Evolutionary conservation across 2,113 vertebrate genomes (phyloP), one percentile per base, ranked within the genome.

Genomic region (Colossoma macropomum): DNA sequence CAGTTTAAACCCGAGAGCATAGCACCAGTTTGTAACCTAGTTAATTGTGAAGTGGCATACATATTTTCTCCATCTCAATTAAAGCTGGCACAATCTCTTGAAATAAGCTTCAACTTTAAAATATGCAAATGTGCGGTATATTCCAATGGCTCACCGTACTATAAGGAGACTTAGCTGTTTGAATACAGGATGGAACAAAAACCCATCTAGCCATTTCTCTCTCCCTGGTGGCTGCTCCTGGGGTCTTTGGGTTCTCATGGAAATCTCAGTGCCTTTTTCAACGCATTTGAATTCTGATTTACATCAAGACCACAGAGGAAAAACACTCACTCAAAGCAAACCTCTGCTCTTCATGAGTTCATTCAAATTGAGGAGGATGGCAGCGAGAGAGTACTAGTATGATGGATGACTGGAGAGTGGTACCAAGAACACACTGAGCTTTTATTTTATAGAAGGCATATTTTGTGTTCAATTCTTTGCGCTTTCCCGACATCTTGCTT

Each of bases 261-360:
- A 94, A 94, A 94, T 94, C 70, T 77, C 90, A 91, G 92, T 92
- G 91, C 90, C 91, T 93, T 87, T 86, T 81, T 75, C 81, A 81
- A 84, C 68, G 41, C 48, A 87, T 94, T 94, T 95, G 90, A 93
- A 93, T 94, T 82, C 79, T 50, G 66, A 89, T 95, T 94, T 94
- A 90, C 92, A 90, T 91, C 5, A n/a, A 30, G 73, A 48, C 70
- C 63, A 50, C 48, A 54, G 56, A 70, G 23, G 41, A 70, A 45
- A 69, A 63, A 79, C 70, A 82, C 69, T 65, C 68, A 75, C 60
- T 74, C 50, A 32, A 32, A 79, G 56, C 52, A 79, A 81, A 74
- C 65, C 65, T 68, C 54, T 75, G 82, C 68, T 13, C 83, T 45
- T 74, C 48, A 79, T 8, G 60, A 79, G 27, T 25, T 38, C 21